A percentile compares a stretch with the other conserved stretches of the same genome.
These are phyloP conservation scores for Daktulosphaira vitifoliae DNA, from an alignment of 1,140 invertebrate species.

Conservation along the genomic window DNA sequence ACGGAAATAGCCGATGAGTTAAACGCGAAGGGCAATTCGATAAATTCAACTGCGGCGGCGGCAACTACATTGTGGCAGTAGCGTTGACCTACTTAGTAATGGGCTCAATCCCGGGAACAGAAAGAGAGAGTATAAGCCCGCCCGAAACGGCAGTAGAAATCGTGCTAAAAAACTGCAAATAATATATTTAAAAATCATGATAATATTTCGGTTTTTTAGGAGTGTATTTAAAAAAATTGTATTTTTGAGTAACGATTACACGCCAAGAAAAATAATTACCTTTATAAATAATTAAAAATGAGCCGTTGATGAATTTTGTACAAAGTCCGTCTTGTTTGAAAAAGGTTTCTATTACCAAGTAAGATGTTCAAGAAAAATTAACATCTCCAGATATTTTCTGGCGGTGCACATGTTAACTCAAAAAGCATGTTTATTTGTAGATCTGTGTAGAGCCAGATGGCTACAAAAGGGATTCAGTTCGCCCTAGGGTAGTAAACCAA, in stretches of 20 bases:
- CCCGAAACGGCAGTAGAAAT: conserved; percentile 2
- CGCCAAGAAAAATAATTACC: too few relatives aligned
- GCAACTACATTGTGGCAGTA: neutral
- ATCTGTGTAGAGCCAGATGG: conserved; percentile 9
- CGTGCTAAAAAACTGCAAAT: neutral
- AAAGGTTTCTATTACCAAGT: too few relatives aligned
- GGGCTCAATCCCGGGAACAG: conserved; percentile 13
- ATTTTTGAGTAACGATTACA: too few relatives aligned
- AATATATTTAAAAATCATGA: too few relatives aligned
- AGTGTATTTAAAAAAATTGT: too few relatives aligned
- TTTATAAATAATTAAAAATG: too few relatives aligned
- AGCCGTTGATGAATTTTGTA: too few relatives aligned
- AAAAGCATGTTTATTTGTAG: conserved; percentile 30
- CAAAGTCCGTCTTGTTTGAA: too few relatives aligned
- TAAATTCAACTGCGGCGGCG: conserved; percentile 1
- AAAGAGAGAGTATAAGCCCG: conserved; percentile 27
- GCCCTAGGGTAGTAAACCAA: conserved; percentile 4
- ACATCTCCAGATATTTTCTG: too few relatives aligned
- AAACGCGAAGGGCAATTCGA: conserved; percentile 13
- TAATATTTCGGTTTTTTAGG: too few relatives aligned
- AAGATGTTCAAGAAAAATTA: too few relatives aligned
- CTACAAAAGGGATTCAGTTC: conserved; percentile 12
- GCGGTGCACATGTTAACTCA: neutral
- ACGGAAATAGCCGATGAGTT: conserved; percentile 17
- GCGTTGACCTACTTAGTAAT: conserved; percentile 22